Evolutionary conservation across 2,797 vertebrate genomes (phyloP).

Genomic region (Molossus alvarezi): DNA sequence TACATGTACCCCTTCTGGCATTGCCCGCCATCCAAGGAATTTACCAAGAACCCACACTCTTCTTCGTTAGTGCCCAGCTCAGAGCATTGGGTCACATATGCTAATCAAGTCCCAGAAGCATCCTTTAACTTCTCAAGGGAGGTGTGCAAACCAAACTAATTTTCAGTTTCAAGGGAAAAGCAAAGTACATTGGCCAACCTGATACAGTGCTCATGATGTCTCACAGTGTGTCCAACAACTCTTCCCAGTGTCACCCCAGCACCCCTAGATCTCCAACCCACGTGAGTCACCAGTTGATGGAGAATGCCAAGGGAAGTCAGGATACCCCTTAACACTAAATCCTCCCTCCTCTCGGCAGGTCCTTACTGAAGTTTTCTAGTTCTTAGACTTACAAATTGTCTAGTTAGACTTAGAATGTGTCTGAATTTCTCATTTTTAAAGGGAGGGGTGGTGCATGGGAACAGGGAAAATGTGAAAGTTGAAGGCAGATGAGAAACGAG

Average conservation of each 20-base stretch:
- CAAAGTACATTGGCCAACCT: not conserved
- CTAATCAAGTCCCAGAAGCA: not conserved
- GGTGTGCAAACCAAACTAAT: not conserved
- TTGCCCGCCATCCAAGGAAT: not conserved
- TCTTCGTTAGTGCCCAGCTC: not conserved
- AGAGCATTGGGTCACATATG: not conserved
- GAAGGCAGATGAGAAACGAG: not conserved
- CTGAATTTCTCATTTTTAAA: not conserved
- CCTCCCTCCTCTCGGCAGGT: not conserved
- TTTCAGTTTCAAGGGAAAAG: not conserved
- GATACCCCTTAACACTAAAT: not conserved
- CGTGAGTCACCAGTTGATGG: not conserved
- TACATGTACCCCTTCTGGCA: not conserved
- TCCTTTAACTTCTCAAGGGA: slow-evolving; percentile 14
- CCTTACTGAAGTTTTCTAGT: not conserved
- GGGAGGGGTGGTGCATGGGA: not conserved
- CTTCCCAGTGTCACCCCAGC: not conserved
- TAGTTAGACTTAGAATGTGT: not conserved
- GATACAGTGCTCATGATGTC: not conserved
- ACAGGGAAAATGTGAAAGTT: not conserved
- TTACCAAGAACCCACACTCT: not conserved
- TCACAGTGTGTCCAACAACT: not conserved
- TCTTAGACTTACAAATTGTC: not conserved
- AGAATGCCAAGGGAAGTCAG: not conserved
- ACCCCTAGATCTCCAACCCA: not conserved